phyloP scores from a whole-genome alignment of 2,113 vertebrate genomes.

The Myiagra hebetior region DNA sequence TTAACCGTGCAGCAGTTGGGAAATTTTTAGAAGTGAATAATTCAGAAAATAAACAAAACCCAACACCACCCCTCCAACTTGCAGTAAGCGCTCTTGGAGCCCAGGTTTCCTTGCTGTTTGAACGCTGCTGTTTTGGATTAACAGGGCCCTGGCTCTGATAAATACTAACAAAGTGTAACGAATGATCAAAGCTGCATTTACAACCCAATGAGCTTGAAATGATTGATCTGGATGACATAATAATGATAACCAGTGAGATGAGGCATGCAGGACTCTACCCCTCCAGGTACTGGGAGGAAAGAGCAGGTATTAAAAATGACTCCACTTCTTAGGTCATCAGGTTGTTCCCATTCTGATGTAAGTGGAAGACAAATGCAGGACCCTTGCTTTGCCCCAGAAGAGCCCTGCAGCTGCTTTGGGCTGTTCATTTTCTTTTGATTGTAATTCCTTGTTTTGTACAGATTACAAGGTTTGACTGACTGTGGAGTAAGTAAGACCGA shows the following conservation, averaged over 20 bases:
- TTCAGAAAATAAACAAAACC: conserved; percentile 52
- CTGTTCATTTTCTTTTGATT: background rate
- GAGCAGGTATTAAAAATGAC: conserved; percentile 52
- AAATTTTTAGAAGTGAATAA: conserved; percentile 43
- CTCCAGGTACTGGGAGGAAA: conserved; percentile 59
- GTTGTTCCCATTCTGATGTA: conserved; percentile 7
- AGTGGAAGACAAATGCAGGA: background rate
- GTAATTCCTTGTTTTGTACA: background rate
- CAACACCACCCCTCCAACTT: background rate
- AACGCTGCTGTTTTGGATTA: conserved; percentile 77
- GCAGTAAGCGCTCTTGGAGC: conserved; percentile 52
- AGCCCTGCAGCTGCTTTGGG: conserved; percentile 19
- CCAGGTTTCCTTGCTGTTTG: conserved; percentile 57
- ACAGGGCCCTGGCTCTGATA: conserved; percentile 74
- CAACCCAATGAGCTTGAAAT: conserved; percentile 64
- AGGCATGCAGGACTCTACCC: conserved; percentile 55
- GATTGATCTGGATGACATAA: conserved; percentile 80
- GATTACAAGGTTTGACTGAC: background rate
- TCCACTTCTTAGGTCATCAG: conserved; percentile 39
- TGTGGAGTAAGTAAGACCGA: background rate
- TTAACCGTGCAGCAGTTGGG: conserved; percentile 16
- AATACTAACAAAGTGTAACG: conserved; percentile 81
- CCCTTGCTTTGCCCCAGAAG: background rate
- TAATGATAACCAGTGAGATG: conserved; percentile 76
- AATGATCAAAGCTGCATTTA: conserved; percentile 81